A percentile compares a stretch with the other conserved stretches of the same genome.
phyloP scores from a whole-genome alignment of 2,888 invertebrate genomes.

The Daptonema setosum region DNA sequence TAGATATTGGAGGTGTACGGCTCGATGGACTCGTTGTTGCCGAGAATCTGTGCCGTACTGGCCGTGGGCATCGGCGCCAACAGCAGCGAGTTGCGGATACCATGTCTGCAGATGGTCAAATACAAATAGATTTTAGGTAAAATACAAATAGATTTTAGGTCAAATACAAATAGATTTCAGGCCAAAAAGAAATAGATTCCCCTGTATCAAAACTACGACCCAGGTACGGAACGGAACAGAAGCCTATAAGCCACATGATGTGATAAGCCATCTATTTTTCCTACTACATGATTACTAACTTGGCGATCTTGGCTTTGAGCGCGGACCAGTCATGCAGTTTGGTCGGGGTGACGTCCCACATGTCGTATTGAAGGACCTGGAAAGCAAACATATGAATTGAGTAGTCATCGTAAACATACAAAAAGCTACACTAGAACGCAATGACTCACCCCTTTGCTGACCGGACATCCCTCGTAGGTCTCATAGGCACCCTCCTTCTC shows the following conservation, averaged over 20 bases:
- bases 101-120: slow-evolving; percentile 44
- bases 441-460: slow-evolving; percentile 54
- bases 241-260: too few species aligned
- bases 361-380: slow-evolving; percentile 78
- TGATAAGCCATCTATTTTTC: too few species aligned
- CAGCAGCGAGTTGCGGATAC: slow-evolving; percentile 72
- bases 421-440: neutral
- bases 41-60: slow-evolving; percentile 92
- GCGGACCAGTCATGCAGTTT: slow-evolving; percentile 67
- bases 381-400: slow-evolving; percentile 1
- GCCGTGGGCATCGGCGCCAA: slow-evolving; percentile 97
- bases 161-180: neutral
- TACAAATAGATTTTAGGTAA: too few species aligned
- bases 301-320: slow-evolving; percentile 59
- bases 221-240: too few species aligned
- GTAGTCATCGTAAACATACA: neutral
- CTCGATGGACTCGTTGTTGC: slow-evolving; percentile 93
- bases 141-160: neutral
- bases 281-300: too few species aligned
- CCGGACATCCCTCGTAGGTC: slow-evolving; percentile 71
- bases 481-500: slow-evolving; percentile 57
- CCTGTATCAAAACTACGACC: too few species aligned
- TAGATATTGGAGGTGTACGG: slow-evolving; percentile 96
- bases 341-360: slow-evolving; percentile 73
- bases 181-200: neutral